Base-by-base conservation (phyloP, 2,888 invertebrate genomes). In the Drosophila nigritarsus region DNA sequence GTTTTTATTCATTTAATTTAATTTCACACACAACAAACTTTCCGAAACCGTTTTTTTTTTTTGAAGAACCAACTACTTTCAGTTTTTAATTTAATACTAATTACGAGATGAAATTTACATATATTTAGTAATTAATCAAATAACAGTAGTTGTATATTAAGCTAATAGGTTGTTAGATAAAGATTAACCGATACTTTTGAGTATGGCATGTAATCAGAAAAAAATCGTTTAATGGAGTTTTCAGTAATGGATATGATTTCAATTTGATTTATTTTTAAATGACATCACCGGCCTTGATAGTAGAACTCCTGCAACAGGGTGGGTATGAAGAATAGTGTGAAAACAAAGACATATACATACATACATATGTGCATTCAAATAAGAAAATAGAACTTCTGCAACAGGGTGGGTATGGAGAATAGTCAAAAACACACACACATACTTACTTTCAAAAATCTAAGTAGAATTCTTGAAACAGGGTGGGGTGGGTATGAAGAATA, bases 211-310 rank as follows among this genome's bases (percentile, higher is more conserved):
- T 58, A 48, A 27, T 36, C 13, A 29, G 36, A 51, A 24, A 7
- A 20, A 48, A 48, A 15, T 55, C 8, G 54, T 48, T 56, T 15
- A 29, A 29, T 54, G 27, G 27, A 50, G 18, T 50, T 65, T 45
- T 15, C 24, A 29, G 6, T 30, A 60, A 32, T 15, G 32, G 24
- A 27, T 11, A 50, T 53, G 18, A 65, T 49, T 77, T 67, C 62
- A 77, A 72, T 64, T 69, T 56, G 36, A 55, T 54, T 32, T 40
- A 65, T 62, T 63, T 55, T 20, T 61, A 42, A 48, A 80, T 78
- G 78, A 78, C 78, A 73, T 78, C 78, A 78, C 68, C 81, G 36
- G 24, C 32, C 29, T 61, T 50, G 63, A 29, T 66, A n/a, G n/a
- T 6, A 42, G 60, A 70, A 49, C 65, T 63, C 56, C 45, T 49